Evolutionary conservation across 2,888 invertebrate genomes (phyloP).

Genomic region (Drosophila austrosaltans): DNA sequence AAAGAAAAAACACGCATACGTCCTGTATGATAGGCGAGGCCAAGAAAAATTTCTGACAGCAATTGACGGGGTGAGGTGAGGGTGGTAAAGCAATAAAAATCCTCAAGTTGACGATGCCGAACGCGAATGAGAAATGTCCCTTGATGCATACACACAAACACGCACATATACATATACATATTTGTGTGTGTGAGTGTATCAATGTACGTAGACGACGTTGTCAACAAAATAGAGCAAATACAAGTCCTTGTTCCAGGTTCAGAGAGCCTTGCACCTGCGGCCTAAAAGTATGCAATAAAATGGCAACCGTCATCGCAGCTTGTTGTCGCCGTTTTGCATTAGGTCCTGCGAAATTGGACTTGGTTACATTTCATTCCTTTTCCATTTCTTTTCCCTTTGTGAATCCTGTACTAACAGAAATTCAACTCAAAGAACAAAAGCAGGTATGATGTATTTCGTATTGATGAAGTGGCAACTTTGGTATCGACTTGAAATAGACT

Average conservation of each 20-base stretch:
- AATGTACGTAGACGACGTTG: slow-evolving; percentile 35
- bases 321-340: slow-evolving; percentile 59
- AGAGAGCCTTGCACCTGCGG: slow-evolving; percentile 46
- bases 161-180: background rate
- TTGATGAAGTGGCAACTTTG: background rate
- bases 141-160: background rate
- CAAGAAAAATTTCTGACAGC: slow-evolving; percentile 3
- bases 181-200: too few species aligned
- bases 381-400: slow-evolving; percentile 44
- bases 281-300: slow-evolving; percentile 68
- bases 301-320: slow-evolving; percentile 36
- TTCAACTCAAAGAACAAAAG: background rate
- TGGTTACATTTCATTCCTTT: slow-evolving; percentile 12
- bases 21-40: slow-evolving; percentile 38
- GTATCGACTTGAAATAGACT: background rate
- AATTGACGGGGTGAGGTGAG: slow-evolving; percentile 1
- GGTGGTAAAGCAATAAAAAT: slow-evolving; percentile 61
- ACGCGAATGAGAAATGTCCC: slow-evolving; percentile 21
- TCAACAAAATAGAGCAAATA: slow-evolving; percentile 61
- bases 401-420: background rate
- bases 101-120: slow-evolving; percentile 55
- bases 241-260: background rate
- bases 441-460: slow-evolving; percentile 7
- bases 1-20: slow-evolving; percentile 54
- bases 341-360: slow-evolving; percentile 23